phyloP scores from a whole-genome alignment of 2,113 vertebrate species.

The Hyperoodon ampullatus region DNA sequence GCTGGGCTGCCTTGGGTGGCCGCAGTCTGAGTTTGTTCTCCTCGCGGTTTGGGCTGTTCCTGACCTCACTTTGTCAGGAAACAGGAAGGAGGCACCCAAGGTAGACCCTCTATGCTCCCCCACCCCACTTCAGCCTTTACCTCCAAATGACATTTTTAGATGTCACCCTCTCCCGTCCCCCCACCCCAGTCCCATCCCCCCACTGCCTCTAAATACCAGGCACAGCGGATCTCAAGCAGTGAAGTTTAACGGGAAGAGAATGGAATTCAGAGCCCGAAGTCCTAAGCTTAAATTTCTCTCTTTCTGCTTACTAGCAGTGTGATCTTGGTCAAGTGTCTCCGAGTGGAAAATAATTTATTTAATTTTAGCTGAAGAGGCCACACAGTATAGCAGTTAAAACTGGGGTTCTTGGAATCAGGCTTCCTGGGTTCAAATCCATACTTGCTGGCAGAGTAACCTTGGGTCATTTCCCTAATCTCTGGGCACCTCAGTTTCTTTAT shows the following conservation, averaged over 20 bases:
- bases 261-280: not conserved
- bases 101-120: not conserved
- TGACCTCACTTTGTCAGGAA: constrained; percentile 39
- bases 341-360: not conserved
- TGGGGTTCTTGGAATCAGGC: not conserved
- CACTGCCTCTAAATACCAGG: not conserved
- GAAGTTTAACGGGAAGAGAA: not conserved
- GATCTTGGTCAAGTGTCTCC: not conserved
- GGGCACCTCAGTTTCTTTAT: not conserved
- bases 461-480: not conserved
- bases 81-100: constrained; percentile 17
- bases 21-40: constrained; percentile 45
- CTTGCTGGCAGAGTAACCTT: not conserved
- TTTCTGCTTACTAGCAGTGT: not conserved
- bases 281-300: not conserved
- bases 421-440: not conserved
- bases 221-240: not conserved
- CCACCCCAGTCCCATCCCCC: no score
- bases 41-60: not conserved
- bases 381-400: not conserved
- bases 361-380: not conserved
- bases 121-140: not conserved
- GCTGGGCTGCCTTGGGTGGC: not conserved
- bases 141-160: not conserved
- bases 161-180: not conserved